Evolutionary conservation across 1,140 invertebrate genomes (phyloP), one percentile per base, ranked within the genome.

Genomic region (Mylabris phalerata): DNA sequence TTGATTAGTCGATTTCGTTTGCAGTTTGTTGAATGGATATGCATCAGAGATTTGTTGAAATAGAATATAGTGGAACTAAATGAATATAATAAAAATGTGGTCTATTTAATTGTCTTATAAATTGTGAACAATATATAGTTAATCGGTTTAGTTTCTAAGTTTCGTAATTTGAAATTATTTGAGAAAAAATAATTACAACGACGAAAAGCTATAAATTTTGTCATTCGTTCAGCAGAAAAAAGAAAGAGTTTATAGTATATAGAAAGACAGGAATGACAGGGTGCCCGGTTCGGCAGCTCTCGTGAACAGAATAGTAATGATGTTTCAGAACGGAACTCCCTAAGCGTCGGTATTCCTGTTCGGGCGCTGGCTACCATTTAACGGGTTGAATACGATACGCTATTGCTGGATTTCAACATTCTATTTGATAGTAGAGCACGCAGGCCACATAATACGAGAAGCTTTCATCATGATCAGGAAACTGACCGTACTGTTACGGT

Each of bases 281-380:
- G 61, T 60, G 63, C 62, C 65, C 61, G 65, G 62, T 65, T 70
- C 66, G 61, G 56, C 61, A 59, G 56, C 50, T 57, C 40, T 51
- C 68, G 68, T 70, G 68, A 48, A 44, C 64, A 62, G 68, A 70
- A 70, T 70, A 70, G 61, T 70, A 70, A 70, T 70, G 66, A 58
- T 59, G 42, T 51, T 60, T 55, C 50, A 42, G 59, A 55, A 57
- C 54, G 52, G 52, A 55, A 61, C 44, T 42, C 59, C 55, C 59
- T 24, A 38, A 57, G 59, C 59, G 59, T 54, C 49, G 52, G 55
- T 57, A 57, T 57, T 49, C 59, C 50, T 57, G 48, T 57, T 55
- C 55, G 48, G 59, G 59, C 49, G 44, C 59, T 54, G 59, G 49
- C 55, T 57, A 61, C 48, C 59, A 60, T 61, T 64, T 64, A 61